Evolutionary conservation across 1,140 invertebrate genomes (phyloP).

Genomic region (Trissolcus basalis): DNA sequence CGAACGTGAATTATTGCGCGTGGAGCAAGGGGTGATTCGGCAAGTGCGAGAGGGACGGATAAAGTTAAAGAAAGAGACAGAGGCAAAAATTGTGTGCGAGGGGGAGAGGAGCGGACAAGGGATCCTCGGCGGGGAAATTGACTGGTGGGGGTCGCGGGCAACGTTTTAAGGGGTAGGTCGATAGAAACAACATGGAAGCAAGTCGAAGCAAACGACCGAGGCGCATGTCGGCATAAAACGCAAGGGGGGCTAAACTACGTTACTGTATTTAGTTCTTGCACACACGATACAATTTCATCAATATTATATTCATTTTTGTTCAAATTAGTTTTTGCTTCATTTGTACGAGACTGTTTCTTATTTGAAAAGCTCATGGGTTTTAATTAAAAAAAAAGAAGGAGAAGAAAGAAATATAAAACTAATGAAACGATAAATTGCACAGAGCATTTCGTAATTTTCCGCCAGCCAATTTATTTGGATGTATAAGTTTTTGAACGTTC

Average conservation of each 20-base stretch:
- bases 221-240: conserved; percentile 57
- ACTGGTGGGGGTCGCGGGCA: conserved; percentile 32
- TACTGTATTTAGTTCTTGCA: conserved; percentile 52
- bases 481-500: neutral
- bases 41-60: conserved; percentile 16
- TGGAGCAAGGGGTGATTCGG: conserved; percentile 44
- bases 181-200: conserved; percentile 62
- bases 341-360: conserved; percentile 6
- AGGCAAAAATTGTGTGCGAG: conserved; percentile 8
- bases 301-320: conserved; percentile 53
- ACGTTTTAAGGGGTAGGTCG: conserved; percentile 65
- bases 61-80: conserved; percentile 11
- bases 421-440: no score
- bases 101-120: conserved; percentile 23
- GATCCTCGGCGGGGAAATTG: conserved; percentile 37
- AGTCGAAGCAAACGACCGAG: conserved; percentile 54
- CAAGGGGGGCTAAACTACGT: conserved; percentile 48
- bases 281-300: conserved; percentile 49
- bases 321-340: conserved; percentile 39
- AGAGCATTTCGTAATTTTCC: no score
- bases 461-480: no score
- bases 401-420: no score
- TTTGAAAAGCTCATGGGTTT: no score
- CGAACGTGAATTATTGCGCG: conserved; percentile 54
- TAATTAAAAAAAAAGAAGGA: no score